Evolutionary conservation across 2,888 invertebrate species (phyloP), one percentile per base, ranked within the genome.

Genomic region (Muscina levida): DNA sequence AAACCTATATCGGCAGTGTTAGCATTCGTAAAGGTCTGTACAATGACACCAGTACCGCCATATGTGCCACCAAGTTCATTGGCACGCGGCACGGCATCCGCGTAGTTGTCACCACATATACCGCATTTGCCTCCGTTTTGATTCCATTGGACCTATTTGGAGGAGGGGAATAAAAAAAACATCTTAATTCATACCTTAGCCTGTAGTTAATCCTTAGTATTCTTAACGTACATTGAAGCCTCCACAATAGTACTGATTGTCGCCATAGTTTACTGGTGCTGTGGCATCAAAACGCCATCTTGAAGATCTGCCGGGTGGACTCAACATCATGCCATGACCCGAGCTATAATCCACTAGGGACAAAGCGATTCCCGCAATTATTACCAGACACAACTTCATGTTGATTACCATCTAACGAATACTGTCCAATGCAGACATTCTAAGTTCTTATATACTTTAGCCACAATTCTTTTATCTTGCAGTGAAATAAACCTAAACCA

Each of bases 51-150:
- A n/a, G 85, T 85, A 73, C 91, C 91, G 75, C 91, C 91, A 83
- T 90, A 93, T 44, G 72, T 83, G n/a, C 93, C 93, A 3, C 92
- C 92, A 67, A 92, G 87, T 84, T 93, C 93, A 83, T 93, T 91
- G 5, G 89, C 86, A 62, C 93, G 88, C 0, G 93, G 93, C 42
- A 83, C 86, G 0, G 87, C 68, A 1, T 87, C 24, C 1, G 88
- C 85, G 79, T 90, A 92, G 78, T 90, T 87, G 85, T 93, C 93
- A 1, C 93, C 93, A 82, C 93, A 93, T 0, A 91, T 82, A 0
- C 93, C 93, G 83, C 93, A 93, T 65, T 89, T 89, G 1, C 92
- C 92, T 1, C 84, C 86, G 78, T 91, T 88, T 24, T 84, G 79
- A 2, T 84, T 39, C 87, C 91, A 91, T 87, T 92, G 92, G 17